A percentile compares a stretch with the other conserved stretches of the same genome.
Conservation (phyloP, 2,888 invertebrate genomes). For the Protula sp. region DNA sequence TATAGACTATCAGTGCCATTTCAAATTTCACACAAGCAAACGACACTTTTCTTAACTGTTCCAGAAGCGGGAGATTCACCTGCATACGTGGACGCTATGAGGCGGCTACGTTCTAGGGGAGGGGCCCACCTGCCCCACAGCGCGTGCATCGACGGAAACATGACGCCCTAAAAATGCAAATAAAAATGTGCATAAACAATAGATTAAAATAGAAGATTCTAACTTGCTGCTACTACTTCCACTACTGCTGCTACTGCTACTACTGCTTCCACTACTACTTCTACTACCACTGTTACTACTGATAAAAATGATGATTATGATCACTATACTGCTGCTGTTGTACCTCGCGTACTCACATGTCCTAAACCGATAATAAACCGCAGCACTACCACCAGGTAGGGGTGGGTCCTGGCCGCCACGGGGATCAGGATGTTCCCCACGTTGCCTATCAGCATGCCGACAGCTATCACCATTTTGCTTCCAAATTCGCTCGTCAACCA, state of each 20-base stretch:
- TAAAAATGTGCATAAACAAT: background rate
- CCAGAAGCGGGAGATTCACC: too few relatives aligned
- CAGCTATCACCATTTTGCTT: constrained; percentile 16
- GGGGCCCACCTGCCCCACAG: constrained; percentile 19
- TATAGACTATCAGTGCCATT: too few relatives aligned
- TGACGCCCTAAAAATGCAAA: constrained; percentile 19
- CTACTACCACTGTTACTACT: too few relatives aligned
- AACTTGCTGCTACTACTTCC: too few relatives aligned
- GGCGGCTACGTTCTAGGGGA: constrained; percentile 14
- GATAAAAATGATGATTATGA: too few relatives aligned
- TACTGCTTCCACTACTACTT: too few relatives aligned
- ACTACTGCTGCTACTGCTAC: too few relatives aligned
- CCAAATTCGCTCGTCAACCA: constrained; percentile 17
- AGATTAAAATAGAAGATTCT: too few relatives aligned
- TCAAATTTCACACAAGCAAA: too few relatives aligned
- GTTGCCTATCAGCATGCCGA: constrained; percentile 10
- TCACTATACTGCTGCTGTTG: too few relatives aligned
- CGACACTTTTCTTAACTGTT: too few relatives aligned
- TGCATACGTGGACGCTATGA: constrained; percentile 13
- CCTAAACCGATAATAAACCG: constrained; percentile 17
- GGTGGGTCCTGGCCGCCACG: constrained; percentile 13
- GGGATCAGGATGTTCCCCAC: constrained; percentile 16
- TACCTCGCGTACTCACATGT: constrained; percentile 3
- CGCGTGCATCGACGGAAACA: constrained; percentile 15
- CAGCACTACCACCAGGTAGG: constrained; percentile 13